A percentile compares a stretch with the other conserved stretches of the same genome.
Conservation (phyloP, 2,888 invertebrate species). For the Lasioglossum villosulum region DNA sequence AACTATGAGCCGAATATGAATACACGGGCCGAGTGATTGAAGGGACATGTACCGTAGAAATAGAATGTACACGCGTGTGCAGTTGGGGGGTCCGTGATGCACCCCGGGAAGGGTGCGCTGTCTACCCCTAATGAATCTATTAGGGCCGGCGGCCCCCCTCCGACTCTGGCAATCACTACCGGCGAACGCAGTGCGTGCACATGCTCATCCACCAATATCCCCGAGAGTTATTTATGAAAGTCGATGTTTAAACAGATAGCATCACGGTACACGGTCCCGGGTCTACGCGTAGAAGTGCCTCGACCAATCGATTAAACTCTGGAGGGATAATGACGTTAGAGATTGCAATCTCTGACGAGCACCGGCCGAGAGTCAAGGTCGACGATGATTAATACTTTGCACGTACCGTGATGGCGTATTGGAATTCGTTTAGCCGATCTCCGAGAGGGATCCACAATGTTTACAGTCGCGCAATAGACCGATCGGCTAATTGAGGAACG, state of each 20-base stretch:
- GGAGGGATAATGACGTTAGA: conserved; percentile 50
- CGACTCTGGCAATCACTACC: conserved; percentile 75
- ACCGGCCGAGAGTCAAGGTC: conserved; percentile 43
- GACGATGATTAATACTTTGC: conserved; percentile 35
- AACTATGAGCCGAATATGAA: conserved; percentile 54
- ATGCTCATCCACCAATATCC: conserved; percentile 32
- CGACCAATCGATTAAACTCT: conserved; percentile 51
- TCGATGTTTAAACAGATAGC: conserved; percentile 6
- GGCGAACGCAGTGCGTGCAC: conserved; percentile 70
- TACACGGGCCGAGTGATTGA: conserved; percentile 40
- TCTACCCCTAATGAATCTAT: conserved; percentile 81
- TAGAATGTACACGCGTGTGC: conserved; percentile 51
- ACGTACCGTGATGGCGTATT: conserved; percentile 19
- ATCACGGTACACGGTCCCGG: not conserved
- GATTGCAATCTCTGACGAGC: conserved; percentile 53
- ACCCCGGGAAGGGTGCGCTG: conserved; percentile 66
- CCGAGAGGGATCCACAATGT: conserved; percentile 13
- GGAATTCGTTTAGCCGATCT: conserved; percentile 43
- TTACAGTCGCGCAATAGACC: conserved; percentile 16
- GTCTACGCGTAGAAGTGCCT: not conserved
- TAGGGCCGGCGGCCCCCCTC: conserved; percentile 71
- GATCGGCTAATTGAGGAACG: conserved; percentile 10
- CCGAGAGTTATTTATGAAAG: conserved; percentile 30
- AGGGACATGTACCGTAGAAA: conserved; percentile 48
- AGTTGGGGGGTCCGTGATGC: conserved; percentile 69